A percentile compares a stretch with the other conserved stretches of the same genome.
phyloP scores from a whole-genome alignment of 2,888 invertebrate genomes.

The Andricus quercusramuli region DNA sequence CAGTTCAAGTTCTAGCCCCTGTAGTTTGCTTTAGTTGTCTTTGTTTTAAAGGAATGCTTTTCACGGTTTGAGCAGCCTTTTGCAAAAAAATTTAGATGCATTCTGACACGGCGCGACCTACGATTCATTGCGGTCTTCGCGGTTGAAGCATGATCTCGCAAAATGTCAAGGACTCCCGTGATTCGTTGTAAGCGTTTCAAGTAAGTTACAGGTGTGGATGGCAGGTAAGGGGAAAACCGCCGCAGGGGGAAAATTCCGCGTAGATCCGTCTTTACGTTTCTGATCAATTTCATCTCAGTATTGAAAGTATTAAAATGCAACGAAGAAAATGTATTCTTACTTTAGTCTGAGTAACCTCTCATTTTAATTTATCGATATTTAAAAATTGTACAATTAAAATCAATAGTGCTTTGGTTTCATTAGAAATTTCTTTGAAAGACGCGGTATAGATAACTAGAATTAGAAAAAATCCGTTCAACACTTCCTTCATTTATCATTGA shows the following conservation, averaged over 20 bases:
- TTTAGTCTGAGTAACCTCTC: background rate
- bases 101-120: constrained; percentile 55
- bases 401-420: too few species aligned
- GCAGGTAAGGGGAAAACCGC: constrained; percentile 46
- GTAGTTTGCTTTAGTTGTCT: background rate
- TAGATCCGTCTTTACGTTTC: background rate
- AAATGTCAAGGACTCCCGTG: constrained; percentile 60
- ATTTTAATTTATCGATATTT: too few species aligned
- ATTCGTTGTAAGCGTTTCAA: constrained; percentile 48
- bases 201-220: constrained; percentile 23
- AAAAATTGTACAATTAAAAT: too few species aligned
- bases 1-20: background rate
- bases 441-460: background rate
- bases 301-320: background rate
- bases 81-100: constrained; percentile 48
- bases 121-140: constrained; percentile 57
- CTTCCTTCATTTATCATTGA: background rate
- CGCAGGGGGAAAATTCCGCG: background rate
- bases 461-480: background rate
- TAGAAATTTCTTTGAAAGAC: background rate
- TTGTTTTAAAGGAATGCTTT: constrained; percentile 35
- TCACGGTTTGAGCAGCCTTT: constrained; percentile 49
- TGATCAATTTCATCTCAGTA: background rate
- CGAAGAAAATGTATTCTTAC: too few species aligned
- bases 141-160: constrained; percentile 47